Evolutionary conservation across 2,888 invertebrate species (phyloP).

Genomic region (Coelopa pilipes): DNA sequence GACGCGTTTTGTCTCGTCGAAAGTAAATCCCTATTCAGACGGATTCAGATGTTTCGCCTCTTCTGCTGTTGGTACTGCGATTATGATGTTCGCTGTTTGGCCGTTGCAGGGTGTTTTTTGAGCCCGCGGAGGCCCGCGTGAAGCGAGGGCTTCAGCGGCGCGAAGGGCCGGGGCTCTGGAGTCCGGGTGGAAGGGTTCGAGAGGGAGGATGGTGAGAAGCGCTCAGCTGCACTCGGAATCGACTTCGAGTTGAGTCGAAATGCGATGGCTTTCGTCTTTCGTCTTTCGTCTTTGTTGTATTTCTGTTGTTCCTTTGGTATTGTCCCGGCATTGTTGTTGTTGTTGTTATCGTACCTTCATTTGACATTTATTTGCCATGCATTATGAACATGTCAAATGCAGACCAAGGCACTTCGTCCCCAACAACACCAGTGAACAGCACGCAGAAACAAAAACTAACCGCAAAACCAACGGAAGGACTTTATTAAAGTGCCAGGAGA

Average conservation of each 20-base stretch:
- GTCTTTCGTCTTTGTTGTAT: too few species aligned
- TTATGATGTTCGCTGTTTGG: too few species aligned
- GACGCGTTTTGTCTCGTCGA: slow-evolving; percentile 22
- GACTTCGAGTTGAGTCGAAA: neutral
- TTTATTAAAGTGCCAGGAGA: slow-evolving; percentile 22
- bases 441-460: neutral
- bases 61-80: too few species aligned
- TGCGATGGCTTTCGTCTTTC: too few species aligned
- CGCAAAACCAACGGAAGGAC: neutral
- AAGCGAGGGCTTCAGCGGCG: too few species aligned
- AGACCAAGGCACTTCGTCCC: slow-evolving; percentile 10
- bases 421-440: neutral
- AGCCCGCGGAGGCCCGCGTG: too few species aligned
- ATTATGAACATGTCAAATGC: slow-evolving; percentile 33
- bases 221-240: slow-evolving; percentile 19
- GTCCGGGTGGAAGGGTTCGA: neutral
- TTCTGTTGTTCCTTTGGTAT: neutral
- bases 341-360: slow-evolving; percentile 16
- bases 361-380: slow-evolving; percentile 34
- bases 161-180: neutral
- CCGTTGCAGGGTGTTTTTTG: too few species aligned
- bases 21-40: slow-evolving; percentile 19
- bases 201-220: too few species aligned
- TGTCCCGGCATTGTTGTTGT: neutral
- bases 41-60: slow-evolving; percentile 3